Base-by-base conservation (phyloP, 2,797 vertebrate species). In the Poecilia velifera region DNA sequence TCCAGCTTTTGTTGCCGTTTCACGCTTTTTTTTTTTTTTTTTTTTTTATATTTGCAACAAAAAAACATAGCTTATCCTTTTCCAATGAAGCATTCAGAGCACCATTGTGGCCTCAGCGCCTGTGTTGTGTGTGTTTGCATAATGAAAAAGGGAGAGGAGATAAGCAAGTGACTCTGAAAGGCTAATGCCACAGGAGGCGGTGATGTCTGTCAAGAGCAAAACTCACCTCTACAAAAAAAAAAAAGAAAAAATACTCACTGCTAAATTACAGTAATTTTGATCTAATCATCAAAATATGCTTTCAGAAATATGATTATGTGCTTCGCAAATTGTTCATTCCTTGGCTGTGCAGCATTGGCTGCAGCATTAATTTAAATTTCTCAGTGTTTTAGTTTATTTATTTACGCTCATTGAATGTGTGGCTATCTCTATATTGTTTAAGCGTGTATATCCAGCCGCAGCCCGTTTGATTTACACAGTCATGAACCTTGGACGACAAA, bases 41-140 rank as follows among this genome's bases (percentile, higher is more conserved):
- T 41, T 41, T 41, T 41, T 93, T 93, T 89, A 92, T 93, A 95
- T 94, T 91, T 94, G 88, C 94, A 93, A 94, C 91, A 93, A 92
- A 94, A 71, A 94, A 94, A 92, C 93, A 90, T 90, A 86, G 91
- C 91, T 94, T 95, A 93, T 94, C 91, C 89, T 93, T 81, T 91
- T 86, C 91, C 93, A 88, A 87, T 92, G 92, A 88, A 86, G 93
- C 91, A 91, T 93, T 92, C 90, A 93, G 90, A 92, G 92, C 90
- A 83, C 88, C 88, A 74, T 84, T 87, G 72, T 85, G 87, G 84
- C 90, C 82, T 92, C 82, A 85, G 18, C 36, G 51, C 74, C 62
- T 81, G 64, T 73, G 76, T 55, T 74, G 79, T 83, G 77, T 76
- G 82, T 76, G 82, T 84, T 83, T 89, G 82, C 86, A 88, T 90